Conservation (phyloP, 2,113 vertebrate species). For the Strix aluco region DNA sequence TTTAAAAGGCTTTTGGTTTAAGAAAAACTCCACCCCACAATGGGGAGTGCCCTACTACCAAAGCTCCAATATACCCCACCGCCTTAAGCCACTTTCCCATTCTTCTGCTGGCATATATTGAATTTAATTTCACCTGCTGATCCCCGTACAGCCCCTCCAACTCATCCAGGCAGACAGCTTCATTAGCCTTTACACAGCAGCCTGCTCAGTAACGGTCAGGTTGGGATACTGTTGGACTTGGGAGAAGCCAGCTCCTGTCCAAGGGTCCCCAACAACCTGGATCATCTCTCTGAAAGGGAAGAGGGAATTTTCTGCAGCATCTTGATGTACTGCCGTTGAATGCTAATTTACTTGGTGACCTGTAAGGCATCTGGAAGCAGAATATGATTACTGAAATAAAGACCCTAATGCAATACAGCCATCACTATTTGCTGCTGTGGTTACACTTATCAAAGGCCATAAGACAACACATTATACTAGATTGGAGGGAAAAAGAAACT, state of each 20-base stretch:
- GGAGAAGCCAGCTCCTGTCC: not conserved
- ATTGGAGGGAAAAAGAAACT: not conserved
- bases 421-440: constrained; percentile 21
- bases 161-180: not conserved
- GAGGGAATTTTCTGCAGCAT: not conserved
- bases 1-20: not conserved
- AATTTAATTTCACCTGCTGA: not conserved
- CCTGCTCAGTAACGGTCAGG: not conserved
- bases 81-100: not conserved
- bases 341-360: constrained; percentile 16
- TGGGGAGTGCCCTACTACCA: too few relatives aligned
- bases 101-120: not conserved
- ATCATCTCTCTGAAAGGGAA: not conserved
- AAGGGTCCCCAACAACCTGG: not conserved
- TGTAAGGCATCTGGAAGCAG: not conserved
- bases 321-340: not conserved
- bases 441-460: not conserved
- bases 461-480: not conserved
- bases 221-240: not conserved
- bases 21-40: not conserved
- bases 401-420: not conserved
- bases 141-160: not conserved
- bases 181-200: not conserved
- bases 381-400: constrained; percentile 33
- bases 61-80: not conserved